Evolutionary conservation across 2,797 vertebrate species (phyloP).

Genomic region (Malacoraja senta): DNA sequence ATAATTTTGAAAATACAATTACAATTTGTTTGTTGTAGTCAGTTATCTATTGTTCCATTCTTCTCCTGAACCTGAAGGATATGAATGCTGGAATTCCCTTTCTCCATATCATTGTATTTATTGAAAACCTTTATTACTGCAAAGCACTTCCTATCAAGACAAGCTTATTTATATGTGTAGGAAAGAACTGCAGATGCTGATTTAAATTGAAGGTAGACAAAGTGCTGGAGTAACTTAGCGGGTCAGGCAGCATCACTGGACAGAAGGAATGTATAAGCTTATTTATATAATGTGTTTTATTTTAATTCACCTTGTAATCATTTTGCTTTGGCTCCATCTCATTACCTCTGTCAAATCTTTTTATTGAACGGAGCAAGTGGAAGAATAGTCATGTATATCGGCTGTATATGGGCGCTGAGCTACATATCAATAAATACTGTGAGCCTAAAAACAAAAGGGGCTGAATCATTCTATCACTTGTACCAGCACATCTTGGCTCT

Average conservation of each 20-base stretch:
- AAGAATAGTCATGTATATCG: too few relatives aligned
- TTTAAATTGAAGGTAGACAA: too few relatives aligned
- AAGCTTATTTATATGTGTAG: background rate
- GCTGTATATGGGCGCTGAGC: too few relatives aligned
- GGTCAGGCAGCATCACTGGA: too few relatives aligned
- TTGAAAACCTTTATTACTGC: background rate
- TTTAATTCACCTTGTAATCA: background rate
- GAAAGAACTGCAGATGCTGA: too few relatives aligned
- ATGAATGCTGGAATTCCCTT: background rate
- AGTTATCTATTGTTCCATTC: background rate
- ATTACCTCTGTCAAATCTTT: background rate
- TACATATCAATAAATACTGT: too few relatives aligned
- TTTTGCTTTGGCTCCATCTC: background rate
- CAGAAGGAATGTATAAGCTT: too few relatives aligned
- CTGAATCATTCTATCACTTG: too few relatives aligned
- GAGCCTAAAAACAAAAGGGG: too few relatives aligned
- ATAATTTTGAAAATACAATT: background rate
- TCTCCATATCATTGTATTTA: background rate
- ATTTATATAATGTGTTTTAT: background rate
- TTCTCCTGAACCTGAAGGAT: background rate
- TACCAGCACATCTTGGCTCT: too few relatives aligned
- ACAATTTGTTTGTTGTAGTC: background rate
- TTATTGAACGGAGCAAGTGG: too few relatives aligned
- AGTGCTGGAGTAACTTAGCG: too few relatives aligned
- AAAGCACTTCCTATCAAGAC: background rate